phyloP scores from a whole-genome alignment of 2,888 invertebrate species.

The Abscondita cerata region DNA sequence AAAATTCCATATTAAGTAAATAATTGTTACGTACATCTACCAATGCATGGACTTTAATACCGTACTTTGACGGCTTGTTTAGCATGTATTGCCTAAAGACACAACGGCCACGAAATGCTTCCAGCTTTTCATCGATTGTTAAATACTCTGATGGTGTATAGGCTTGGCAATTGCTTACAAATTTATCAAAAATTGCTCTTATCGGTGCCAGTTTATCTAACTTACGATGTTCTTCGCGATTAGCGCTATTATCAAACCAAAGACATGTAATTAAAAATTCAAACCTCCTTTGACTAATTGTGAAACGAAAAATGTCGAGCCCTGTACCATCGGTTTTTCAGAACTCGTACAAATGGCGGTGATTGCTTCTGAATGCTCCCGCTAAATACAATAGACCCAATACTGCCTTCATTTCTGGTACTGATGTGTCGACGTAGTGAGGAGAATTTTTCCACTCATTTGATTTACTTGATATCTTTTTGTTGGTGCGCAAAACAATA shows the following conservation, averaged over 20 bases:
- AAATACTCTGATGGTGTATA: conserved; percentile 39
- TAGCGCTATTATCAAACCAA: conserved; percentile 34
- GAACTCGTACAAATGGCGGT: conserved; percentile 35
- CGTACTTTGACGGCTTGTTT: conserved; percentile 46
- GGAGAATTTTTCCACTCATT: conserved; percentile 30
- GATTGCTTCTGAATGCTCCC: conserved; percentile 38
- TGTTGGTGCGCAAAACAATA: conserved; percentile 40
- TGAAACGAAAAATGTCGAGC: conserved; percentile 38
- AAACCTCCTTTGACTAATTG: conserved; percentile 35
- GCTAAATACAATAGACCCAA: conserved; percentile 43
- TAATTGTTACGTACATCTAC: conserved; percentile 39
- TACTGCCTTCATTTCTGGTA: conserved; percentile 42
- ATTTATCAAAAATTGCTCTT: conserved; percentile 39
- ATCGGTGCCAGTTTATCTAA: conserved; percentile 36
- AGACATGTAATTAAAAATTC: conserved; percentile 24
- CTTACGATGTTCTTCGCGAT: conserved; percentile 17
- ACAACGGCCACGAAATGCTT: conserved; percentile 34
- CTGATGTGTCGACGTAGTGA: conserved; percentile 23
- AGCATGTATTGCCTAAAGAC: conserved; percentile 46
- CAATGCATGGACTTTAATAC: conserved; percentile 38
- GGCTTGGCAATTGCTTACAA: conserved; percentile 43
- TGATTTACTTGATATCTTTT: conserved; percentile 35
- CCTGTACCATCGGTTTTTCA: conserved; percentile 38
- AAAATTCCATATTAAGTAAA: conserved; percentile 41
- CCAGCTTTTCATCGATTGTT: conserved; percentile 45